These are phyloP conservation scores for Schizothorax lantsangensis DNA, from an alignment of 2,797 vertebrate genomes.

Conservation along the genomic window DNA sequence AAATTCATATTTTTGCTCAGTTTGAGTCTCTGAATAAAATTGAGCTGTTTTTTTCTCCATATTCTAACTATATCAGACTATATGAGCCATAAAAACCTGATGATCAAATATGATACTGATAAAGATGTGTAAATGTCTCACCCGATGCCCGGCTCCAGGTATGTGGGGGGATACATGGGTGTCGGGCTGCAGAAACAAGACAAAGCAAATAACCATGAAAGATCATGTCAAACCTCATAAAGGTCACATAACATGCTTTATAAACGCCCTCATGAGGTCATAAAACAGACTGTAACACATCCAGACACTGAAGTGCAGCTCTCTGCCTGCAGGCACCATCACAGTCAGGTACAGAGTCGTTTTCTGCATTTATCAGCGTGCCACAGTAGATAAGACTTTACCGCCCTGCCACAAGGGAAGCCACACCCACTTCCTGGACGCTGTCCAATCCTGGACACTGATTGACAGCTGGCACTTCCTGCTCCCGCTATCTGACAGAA, in stretches of 20 bases:
- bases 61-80: neutral
- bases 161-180: constrained; percentile 98
- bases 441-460: constrained; percentile 41
- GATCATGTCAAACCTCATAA: neutral
- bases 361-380: constrained; percentile 54
- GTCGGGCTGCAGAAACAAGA: constrained; percentile 84
- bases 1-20: neutral
- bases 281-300: neutral
- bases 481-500: neutral
- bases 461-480: constrained; percentile 33
- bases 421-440: constrained; percentile 37
- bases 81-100: neutral
- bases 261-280: neutral
- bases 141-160: constrained; percentile 99
- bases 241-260: neutral
- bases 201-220: neutral
- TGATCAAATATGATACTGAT: neutral
- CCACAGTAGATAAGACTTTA: constrained; percentile 39
- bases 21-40: neutral
- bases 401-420: neutral
- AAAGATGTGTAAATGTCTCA: constrained; percentile 72
- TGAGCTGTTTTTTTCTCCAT: neutral
- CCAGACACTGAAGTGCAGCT: neutral
- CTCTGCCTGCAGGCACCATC: constrained; percentile 21
- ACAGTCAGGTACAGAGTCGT: constrained; percentile 53